Evolutionary conservation across 2,113 vertebrate species (phyloP), one percentile per base, ranked within the genome.

Genomic region (Rhinolophus ferrumequinum): DNA sequence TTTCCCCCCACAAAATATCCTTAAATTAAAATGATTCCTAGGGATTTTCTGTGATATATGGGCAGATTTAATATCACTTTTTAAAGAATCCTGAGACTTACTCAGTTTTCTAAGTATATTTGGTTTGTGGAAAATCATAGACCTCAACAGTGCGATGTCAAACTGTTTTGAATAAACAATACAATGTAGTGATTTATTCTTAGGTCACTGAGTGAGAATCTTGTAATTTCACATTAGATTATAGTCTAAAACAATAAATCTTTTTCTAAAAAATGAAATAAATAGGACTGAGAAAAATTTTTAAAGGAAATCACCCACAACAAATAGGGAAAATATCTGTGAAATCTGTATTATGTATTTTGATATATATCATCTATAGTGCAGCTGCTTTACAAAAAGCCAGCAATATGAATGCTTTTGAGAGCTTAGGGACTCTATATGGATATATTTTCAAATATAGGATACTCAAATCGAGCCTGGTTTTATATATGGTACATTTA

Each of bases 241-340:
- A 47, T 85, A 60, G 62, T 21, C 9, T 94, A 22, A 38, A 93
- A 91, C 52, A 95, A 91, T 96, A 93, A 96, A 41, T 14, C 16
- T 82, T 44, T 93, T 44, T 95, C 91, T 83, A 89, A 94, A 15
- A 97, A 91, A 88, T 88, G 62, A 95, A 96, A 93, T 90, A 97
- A 93, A 91, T 76, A 93, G 15, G 44, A 56, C 2, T 35, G 38
- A 81, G 60, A 88, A 96, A 75, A 16, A 11, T 93, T 96, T 96
- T 52, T 58, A 66, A 89, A 83, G 10, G 21, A 96, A 96, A 80
- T 83, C 24, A 91, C 52, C 62, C 38, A 87, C 8, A 54, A 72
- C 69, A 91, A 94, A 91, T 47, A 66, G 30, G 21, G 38, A 86
- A 28, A 86, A 69, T 87, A 80, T 26, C n/a, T 94, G 8, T 1